A percentile compares a stretch with the other conserved stretches of the same genome.
Evolutionary conservation across 2,113 vertebrate species (phyloP).

Genomic region (Urocolius indicus): DNA sequence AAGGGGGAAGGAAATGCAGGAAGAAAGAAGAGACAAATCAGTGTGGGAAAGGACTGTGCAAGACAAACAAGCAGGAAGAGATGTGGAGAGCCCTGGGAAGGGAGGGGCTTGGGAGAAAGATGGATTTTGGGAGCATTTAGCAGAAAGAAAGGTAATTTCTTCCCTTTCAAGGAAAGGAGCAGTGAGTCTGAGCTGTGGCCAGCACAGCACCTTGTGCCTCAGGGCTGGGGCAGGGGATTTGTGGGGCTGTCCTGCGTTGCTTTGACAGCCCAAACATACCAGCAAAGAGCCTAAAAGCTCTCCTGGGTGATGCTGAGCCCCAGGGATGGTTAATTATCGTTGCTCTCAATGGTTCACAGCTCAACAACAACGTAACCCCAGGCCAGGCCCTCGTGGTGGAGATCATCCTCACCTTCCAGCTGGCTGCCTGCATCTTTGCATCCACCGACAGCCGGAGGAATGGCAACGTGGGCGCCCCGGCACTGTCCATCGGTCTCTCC

Average conservation of each 20-base stretch:
- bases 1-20: background rate
- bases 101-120: accelerated
- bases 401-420: constrained; percentile 82
- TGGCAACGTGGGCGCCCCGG: constrained; percentile 67
- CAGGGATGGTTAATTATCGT: background rate
- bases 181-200: background rate
- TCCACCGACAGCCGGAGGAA: constrained; percentile 75
- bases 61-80: background rate
- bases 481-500: constrained; percentile 78
- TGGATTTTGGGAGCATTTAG: background rate
- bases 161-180: background rate
- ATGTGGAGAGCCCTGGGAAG: background rate
- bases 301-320: accelerated
- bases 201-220: background rate
- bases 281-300: background rate
- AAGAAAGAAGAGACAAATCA: accelerated
- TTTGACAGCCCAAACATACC: background rate
- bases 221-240: background rate
- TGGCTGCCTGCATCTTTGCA: constrained; percentile 79
- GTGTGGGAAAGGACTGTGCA: accelerated
- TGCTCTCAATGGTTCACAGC: background rate
- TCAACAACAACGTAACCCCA: constrained; percentile 64
- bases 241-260: accelerated
- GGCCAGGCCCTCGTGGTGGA: constrained; percentile 81
- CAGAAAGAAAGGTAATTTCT: background rate